Conservation (phyloP, 2,797 vertebrate genomes). For the Sternotherus odoratus region DNA sequence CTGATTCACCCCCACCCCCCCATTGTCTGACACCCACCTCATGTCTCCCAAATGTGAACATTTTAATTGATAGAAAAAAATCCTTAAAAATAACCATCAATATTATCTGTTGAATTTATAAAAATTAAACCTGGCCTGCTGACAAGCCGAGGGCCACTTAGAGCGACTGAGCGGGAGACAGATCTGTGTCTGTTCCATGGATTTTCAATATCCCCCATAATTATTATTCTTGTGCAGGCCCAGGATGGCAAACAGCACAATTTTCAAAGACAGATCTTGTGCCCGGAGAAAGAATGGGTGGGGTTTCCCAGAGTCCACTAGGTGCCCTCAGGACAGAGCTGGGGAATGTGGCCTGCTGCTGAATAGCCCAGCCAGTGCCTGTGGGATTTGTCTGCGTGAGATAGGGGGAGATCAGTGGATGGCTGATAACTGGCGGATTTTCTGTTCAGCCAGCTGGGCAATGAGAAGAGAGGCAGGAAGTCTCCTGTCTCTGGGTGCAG, state of each 20-base stretch:
- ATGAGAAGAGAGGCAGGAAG: too few relatives aligned
- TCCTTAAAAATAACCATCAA: too few relatives aligned
- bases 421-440: neutral
- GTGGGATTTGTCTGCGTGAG: rapidly evolving
- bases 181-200: neutral
- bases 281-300: rapidly evolving
- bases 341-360: rapidly evolving
- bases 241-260: neutral
- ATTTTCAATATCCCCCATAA: rapidly evolving
- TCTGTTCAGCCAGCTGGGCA: too few relatives aligned
- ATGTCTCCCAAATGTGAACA: too few relatives aligned
- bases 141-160: too few relatives aligned
- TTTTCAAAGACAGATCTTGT: neutral
- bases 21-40: too few relatives aligned
- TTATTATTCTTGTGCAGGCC: neutral
- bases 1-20: too few relatives aligned
- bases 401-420: rapidly evolving
- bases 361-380: too few relatives aligned
- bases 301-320: neutral
- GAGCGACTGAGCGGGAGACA: rapidly evolving
- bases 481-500: neutral
- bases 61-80: too few relatives aligned
- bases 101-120: too few relatives aligned
- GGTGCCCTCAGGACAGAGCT: neutral
- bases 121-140: too few relatives aligned